Conservation (phyloP, 2,797 vertebrate species). For the Leptodactylus fallax region DNA sequence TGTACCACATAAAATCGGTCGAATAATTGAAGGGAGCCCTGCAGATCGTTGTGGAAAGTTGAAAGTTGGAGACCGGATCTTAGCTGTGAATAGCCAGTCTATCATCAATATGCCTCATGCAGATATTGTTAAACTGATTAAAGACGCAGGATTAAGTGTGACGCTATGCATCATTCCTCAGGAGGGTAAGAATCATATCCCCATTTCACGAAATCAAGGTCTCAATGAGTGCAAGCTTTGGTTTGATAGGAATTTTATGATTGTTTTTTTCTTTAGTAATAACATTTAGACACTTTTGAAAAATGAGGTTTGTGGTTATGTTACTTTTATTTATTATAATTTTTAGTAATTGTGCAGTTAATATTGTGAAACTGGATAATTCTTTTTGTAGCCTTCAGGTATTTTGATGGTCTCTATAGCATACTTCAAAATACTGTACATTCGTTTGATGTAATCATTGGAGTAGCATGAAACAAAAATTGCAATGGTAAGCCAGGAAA, state of each 20-base stretch:
- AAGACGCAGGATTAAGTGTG: constrained; percentile 96
- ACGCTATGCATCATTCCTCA: constrained; percentile 96
- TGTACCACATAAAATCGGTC: constrained; percentile 97
- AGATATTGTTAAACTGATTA: constrained; percentile 99
- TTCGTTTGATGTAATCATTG: no score
- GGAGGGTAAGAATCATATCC: constrained; percentile 86
- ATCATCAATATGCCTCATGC: constrained; percentile 98
- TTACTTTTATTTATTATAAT: no score
- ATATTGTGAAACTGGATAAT: no score
- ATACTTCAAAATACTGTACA: neutral
- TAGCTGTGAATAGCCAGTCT: constrained; percentile 96
- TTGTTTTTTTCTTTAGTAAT: neutral
- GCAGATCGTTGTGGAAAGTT: constrained; percentile 95
- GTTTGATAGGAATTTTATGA: neutral
- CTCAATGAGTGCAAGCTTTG: neutral
- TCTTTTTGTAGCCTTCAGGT: neutral
- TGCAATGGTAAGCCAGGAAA: neutral
- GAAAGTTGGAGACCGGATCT: constrained; percentile 97
- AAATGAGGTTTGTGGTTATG: neutral
- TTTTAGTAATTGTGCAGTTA: no score
- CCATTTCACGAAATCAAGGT: constrained; percentile 34
- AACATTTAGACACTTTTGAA: neutral
- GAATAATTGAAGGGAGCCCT: constrained; percentile 98
- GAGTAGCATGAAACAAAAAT: neutral
- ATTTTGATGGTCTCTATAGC: neutral